Conservation (phyloP, 2,888 invertebrate genomes). For the Apodemia mormo region DNA sequence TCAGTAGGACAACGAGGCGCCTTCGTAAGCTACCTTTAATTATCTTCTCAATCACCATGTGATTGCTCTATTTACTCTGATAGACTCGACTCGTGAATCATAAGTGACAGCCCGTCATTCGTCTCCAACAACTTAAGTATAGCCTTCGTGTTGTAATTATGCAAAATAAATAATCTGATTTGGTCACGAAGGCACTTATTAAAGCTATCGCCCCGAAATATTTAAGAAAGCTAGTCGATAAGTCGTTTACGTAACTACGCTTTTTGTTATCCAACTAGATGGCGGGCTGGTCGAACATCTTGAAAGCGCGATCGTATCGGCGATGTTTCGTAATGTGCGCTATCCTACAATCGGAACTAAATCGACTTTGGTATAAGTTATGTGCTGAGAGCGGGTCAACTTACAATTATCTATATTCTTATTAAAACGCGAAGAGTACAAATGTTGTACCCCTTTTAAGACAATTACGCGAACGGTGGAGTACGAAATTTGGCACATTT, state of each 20-base stretch:
- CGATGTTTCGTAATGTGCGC: slow-evolving; percentile 62
- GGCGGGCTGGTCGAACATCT: slow-evolving; percentile 62
- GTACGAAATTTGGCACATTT: no score
- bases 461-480: no score
- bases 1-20: background rate
- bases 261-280: slow-evolving; percentile 59
- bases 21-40: background rate
- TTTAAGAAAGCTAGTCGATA: slow-evolving; percentile 52
- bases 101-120: slow-evolving; percentile 9
- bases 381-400: slow-evolving; percentile 16
- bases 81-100: background rate
- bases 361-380: slow-evolving; percentile 43
- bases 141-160: slow-evolving; percentile 33
- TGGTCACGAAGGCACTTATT: slow-evolving; percentile 30
- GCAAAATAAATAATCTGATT: slow-evolving; percentile 36
- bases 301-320: slow-evolving; percentile 66
- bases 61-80: slow-evolving; percentile 1
- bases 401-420: background rate
- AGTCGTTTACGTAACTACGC: slow-evolving; percentile 61
- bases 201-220: slow-evolving; percentile 23
- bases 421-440: no score
- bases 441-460: no score
- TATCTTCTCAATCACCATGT: background rate
- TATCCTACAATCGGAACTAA: slow-evolving; percentile 54
- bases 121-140: slow-evolving; percentile 3